phyloP scores from a whole-genome alignment of 1,140 invertebrate species.

The Drosophila setifemur region DNA sequence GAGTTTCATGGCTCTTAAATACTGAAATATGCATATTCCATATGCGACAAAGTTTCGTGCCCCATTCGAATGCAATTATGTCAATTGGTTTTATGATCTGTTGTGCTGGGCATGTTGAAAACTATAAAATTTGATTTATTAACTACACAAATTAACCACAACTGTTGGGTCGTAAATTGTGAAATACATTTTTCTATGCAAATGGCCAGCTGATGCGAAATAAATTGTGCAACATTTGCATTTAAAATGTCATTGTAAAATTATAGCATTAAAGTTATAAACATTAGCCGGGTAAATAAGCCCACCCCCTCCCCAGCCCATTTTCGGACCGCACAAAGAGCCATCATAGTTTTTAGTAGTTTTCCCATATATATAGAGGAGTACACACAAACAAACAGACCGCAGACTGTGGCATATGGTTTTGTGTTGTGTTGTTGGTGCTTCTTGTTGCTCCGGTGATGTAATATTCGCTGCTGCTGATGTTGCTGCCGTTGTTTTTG shows the following conservation, averaged over 20 bases:
- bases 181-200: slow-evolving; percentile 11
- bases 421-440: slow-evolving; percentile 22
- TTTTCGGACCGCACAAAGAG: slow-evolving; percentile 25
- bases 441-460: slow-evolving; percentile 36
- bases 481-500: slow-evolving; percentile 6
- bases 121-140: slow-evolving; percentile 64
- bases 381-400: slow-evolving; percentile 43
- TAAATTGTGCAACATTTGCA: slow-evolving; percentile 58
- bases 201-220: slow-evolving; percentile 42
- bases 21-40: too few relatives aligned
- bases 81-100: slow-evolving; percentile 43
- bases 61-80: slow-evolving; percentile 47
- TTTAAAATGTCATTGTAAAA: slow-evolving; percentile 47
- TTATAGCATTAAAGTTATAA: slow-evolving; percentile 58
- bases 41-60: too few relatives aligned
- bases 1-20: neutral
- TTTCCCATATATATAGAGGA: neutral
- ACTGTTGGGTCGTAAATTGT: slow-evolving; percentile 22
- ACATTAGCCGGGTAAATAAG: slow-evolving; percentile 26
- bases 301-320: neutral
- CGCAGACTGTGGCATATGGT: slow-evolving; percentile 71
- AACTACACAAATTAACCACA: slow-evolving; percentile 63
- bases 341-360: slow-evolving; percentile 45
- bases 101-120: slow-evolving; percentile 10
- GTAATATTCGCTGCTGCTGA: slow-evolving; percentile 18